phyloP scores from a whole-genome alignment of 2,888 invertebrate genomes.

The Amiota mariae region DNA sequence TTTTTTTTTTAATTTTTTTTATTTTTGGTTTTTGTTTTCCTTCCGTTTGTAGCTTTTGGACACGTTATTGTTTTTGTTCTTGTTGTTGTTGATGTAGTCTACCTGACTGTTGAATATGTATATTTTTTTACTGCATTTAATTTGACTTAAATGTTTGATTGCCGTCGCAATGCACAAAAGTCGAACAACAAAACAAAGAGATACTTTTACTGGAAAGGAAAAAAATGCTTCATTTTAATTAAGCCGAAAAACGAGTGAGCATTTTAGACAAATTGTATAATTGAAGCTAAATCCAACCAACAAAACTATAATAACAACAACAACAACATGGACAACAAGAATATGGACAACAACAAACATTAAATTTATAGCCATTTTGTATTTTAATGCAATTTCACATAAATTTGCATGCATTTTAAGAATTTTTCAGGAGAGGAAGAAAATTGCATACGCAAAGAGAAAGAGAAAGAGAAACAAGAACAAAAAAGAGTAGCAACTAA shows the following conservation, averaged over 20 bases:
- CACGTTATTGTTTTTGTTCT: background rate
- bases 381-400: too few species aligned
- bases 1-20: background rate
- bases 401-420: too few species aligned
- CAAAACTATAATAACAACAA: too few species aligned
- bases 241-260: background rate
- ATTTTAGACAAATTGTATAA: too few species aligned
- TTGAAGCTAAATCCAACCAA: too few species aligned
- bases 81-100: background rate
- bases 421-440: too few species aligned
- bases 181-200: background rate
- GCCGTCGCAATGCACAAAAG: slow-evolving; percentile 14
- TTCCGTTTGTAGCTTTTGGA: background rate
- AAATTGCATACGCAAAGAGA: too few species aligned
- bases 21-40: background rate
- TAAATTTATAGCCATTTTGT: too few species aligned
- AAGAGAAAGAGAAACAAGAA: too few species aligned
- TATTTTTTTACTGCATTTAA: slow-evolving; percentile 10
- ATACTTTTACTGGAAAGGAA: background rate
- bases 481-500: too few species aligned
- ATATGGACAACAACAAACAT: too few species aligned
- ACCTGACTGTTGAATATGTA: background rate
- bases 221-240: slow-evolving; percentile 7
- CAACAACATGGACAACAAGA: too few species aligned
- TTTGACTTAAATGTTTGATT: slow-evolving; percentile 28